Conservation (phyloP, 2,797 vertebrate species). For the Ptychadena robeensis region DNA sequence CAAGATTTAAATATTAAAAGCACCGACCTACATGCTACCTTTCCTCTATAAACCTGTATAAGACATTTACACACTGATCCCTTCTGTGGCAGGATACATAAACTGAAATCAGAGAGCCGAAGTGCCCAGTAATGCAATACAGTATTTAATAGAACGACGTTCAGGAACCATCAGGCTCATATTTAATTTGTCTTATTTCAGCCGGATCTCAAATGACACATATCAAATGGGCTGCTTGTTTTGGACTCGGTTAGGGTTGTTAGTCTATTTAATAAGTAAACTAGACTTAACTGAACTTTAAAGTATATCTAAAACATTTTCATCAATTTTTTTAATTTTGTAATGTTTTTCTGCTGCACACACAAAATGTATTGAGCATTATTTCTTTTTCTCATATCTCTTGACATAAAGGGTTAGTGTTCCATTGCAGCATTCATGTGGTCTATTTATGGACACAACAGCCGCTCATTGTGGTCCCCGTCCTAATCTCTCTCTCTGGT, state of each 20-base stretch:
- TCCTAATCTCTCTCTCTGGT: background rate
- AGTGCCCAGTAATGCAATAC: background rate
- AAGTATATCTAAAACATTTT: no score
- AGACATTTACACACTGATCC: background rate
- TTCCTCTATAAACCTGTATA: background rate
- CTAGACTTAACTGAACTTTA: no score
- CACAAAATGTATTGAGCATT: no score
- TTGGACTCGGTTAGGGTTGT: background rate
- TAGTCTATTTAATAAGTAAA: background rate
- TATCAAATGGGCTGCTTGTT: background rate
- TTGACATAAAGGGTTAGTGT: background rate
- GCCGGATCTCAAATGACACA: background rate
- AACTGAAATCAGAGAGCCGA: background rate
- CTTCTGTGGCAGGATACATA: background rate
- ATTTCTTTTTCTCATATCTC: background rate
- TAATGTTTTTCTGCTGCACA: no score
- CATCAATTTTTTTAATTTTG: no score
- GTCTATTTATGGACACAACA: slow-evolving; percentile 13
- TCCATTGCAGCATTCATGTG: background rate
- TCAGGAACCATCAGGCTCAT: background rate
- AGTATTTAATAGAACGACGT: background rate
- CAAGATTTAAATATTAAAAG: background rate
- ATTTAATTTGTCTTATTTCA: background rate
- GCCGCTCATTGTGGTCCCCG: background rate
- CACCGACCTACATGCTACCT: background rate